These are phyloP conservation scores for Hycleus phaleratus DNA, from an alignment of 1,140 invertebrate genomes.

Conservation along the genomic window DNA sequence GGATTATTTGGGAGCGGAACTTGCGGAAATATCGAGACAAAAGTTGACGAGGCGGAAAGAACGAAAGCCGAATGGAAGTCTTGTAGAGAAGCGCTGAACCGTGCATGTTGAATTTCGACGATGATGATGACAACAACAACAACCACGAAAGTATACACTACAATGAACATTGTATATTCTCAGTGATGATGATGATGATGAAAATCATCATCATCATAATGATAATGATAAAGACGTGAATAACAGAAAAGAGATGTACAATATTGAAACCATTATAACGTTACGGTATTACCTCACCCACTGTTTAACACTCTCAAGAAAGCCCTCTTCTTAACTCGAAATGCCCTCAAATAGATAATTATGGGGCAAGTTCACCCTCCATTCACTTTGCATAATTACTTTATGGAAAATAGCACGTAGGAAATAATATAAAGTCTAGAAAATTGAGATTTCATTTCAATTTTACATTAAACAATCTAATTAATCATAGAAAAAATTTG, in stretches of 20 bases:
- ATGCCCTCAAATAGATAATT: conserved; percentile 21
- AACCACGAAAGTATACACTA: too few species aligned
- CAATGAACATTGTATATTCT: too few species aligned
- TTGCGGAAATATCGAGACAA: conserved; percentile 26
- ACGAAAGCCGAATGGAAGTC: conserved; percentile 20
- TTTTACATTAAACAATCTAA: conserved; percentile 1
- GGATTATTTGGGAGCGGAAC: conserved; percentile 27
- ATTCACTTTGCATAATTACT: conserved; percentile 17
- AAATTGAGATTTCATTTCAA: conserved; percentile 3
- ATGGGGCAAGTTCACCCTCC: conserved; percentile 1
- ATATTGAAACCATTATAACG: conserved; percentile 18
- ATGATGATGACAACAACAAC: too few species aligned
- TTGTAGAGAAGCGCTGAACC: conserved; percentile 19
- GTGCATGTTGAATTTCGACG: conserved; percentile 13
- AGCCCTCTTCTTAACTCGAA: conserved; percentile 21
- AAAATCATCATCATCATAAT: too few species aligned
- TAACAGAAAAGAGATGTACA: not conserved
- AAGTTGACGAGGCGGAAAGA: conserved; percentile 29
- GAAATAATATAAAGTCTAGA: conserved; percentile 1
- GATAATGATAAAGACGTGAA: too few species aligned
- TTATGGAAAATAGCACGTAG: not conserved
- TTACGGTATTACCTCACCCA: conserved; percentile 24
- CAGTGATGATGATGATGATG: too few species aligned
- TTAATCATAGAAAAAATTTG: not conserved
- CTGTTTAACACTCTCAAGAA: conserved; percentile 26